These are phyloP conservation scores for Macrophya alboannulata DNA, from an alignment of 2,888 invertebrate species.

Conservation along the genomic window DNA sequence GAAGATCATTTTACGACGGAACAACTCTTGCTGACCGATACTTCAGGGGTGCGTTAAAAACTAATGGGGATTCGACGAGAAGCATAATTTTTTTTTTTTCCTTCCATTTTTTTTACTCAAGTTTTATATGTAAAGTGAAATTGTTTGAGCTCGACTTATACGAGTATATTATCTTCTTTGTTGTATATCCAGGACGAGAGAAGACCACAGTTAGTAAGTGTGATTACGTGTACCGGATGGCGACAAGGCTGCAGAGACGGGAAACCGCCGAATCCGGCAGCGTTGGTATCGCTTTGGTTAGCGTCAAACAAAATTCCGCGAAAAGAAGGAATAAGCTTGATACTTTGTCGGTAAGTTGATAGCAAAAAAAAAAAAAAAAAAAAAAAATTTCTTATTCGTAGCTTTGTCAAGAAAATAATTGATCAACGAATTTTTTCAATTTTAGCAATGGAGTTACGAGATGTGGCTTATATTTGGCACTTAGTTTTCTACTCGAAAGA, in stretches of 20 bases:
- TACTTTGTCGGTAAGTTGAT: slow-evolving; percentile 80
- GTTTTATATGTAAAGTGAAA: neutral
- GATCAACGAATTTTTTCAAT: too few relatives aligned
- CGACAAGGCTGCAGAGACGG: slow-evolving; percentile 65
- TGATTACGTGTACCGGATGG: slow-evolving; percentile 74
- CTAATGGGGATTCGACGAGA: too few relatives aligned
- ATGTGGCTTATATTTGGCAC: slow-evolving; percentile 80
- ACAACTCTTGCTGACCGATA: slow-evolving; percentile 66
- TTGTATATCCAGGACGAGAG: neutral
- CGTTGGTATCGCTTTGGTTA: slow-evolving; percentile 76
- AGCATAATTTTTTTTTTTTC: neutral
- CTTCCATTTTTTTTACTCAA: neutral
- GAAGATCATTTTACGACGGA: slow-evolving; percentile 62
- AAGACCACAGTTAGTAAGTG: slow-evolving; percentile 56
- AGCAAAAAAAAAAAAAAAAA: too few relatives aligned
- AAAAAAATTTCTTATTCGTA: too few relatives aligned
- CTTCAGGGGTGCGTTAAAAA: slow-evolving; percentile 63
- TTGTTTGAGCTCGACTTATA: too few relatives aligned
- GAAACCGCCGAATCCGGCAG: slow-evolving; percentile 68
- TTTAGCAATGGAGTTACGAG: slow-evolving; percentile 80
- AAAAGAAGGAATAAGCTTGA: slow-evolving; percentile 73
- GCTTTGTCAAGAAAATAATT: too few relatives aligned
- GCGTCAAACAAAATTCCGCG: slow-evolving; percentile 73
- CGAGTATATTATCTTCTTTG: neutral
- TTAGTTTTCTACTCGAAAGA: slow-evolving; percentile 72